phyloP scores from a whole-genome alignment of 2,113 vertebrate genomes.

The Cyphomyrus discorhynchus region DNA sequence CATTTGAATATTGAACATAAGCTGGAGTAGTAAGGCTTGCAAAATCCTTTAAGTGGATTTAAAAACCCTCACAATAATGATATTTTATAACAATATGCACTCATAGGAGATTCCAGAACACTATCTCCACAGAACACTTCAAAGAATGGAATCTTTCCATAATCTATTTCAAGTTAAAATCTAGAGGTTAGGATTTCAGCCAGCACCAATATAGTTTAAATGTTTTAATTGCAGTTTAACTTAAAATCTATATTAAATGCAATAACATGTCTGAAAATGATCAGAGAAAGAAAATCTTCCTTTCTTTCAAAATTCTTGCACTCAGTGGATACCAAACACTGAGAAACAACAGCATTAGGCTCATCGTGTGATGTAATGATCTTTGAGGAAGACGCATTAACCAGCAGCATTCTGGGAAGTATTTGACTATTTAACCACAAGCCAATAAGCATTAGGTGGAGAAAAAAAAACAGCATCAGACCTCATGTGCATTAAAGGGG shows the following conservation, averaged over 20 bases:
- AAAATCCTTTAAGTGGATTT: background rate
- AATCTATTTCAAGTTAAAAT: background rate
- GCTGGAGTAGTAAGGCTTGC: background rate
- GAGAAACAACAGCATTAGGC: slow-evolving; percentile 29
- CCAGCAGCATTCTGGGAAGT: background rate
- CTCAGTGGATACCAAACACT: slow-evolving; percentile 24
- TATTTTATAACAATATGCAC: background rate
- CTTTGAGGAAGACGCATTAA: background rate
- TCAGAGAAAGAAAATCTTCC: background rate
- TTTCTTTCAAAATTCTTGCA: slow-evolving; percentile 2
- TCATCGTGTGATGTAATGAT: background rate
- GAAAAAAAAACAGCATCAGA: background rate
- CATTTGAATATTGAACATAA: background rate
- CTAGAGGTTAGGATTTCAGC: background rate
- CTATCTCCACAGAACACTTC: background rate
- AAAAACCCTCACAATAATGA: background rate
- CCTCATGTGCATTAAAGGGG: background rate
- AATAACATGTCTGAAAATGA: background rate
- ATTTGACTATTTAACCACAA: background rate
- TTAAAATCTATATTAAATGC: background rate
- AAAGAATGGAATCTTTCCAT: background rate
- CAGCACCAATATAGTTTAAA: background rate
- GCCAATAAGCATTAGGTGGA: background rate
- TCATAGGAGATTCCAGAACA: background rate
- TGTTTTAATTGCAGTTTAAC: background rate